Base-by-base conservation (phyloP, 2,113 vertebrate species). In the Eulemur rufifrons region DNA sequence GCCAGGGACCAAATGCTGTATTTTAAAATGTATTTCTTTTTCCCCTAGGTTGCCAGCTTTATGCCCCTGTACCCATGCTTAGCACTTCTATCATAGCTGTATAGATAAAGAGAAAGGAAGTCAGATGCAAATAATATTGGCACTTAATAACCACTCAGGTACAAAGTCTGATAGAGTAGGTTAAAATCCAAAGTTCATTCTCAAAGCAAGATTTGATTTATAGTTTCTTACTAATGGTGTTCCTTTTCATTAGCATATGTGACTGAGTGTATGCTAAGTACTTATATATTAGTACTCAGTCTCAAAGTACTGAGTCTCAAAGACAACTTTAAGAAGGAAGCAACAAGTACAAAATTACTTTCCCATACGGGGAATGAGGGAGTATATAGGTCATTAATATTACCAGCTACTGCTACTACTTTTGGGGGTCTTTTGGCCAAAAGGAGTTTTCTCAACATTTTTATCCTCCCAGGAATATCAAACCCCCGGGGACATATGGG, bases 131-230 rank as follows among this genome's bases (percentile, higher is more conserved):
- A 83, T 71, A 88, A 80, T 8, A 6, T 0, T 76, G 52, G 25
- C n/a, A n/a, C 29, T 86, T 42, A 88, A 32, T 56, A 96, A 86
- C n/a, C 94, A 73, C 14, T 88, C 37, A 64, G 32, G 5, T 56
- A 34, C 64, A 78, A 95, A 95, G 56, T 84, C 27, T 81, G 18
- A 34, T 50, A 37, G 20, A 80, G 11, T 89, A 84, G n/a, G 21
- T 9, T 80, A 52, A 95, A 96, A 96, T 90, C 12, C 32, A 80
- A 32, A 83, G 52, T 73, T 91, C 89, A 80, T 77, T 73, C 54
- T 89, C 47, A 69, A 82, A 93, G 27, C 9, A 82, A 68, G 39
- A 89, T 32, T 63, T 95, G n/a, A 77, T 50, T 92, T 90, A 20
- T 5, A 12, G 21, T 90, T 96, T 91, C n/a, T 15, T 77, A 74